Percentiles rank a stretch among this genome's conserved stretches.
These are phyloP conservation scores for Acanthurus leucopareius DNA, from an alignment of 2,797 vertebrate species.

Conservation along the genomic window DNA sequence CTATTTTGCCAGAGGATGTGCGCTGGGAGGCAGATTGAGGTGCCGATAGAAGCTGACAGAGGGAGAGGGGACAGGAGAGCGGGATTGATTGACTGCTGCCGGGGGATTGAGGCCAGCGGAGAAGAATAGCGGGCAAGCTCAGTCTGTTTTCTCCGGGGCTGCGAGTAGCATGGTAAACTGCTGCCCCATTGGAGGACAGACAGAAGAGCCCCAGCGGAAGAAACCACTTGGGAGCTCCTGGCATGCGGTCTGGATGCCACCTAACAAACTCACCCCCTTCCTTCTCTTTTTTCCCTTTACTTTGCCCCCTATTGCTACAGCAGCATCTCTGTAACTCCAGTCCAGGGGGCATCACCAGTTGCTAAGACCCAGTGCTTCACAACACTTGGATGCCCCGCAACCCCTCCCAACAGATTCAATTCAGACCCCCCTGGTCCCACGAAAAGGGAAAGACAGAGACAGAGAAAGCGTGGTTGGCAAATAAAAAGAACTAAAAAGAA, in stretches of 20 bases:
- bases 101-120: constrained; percentile 73
- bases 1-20: constrained; percentile 85
- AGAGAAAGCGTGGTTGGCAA: constrained; percentile 77
- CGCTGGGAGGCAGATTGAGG: constrained; percentile 77
- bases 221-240: constrained; percentile 75
- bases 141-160: constrained; percentile 57
- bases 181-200: constrained; percentile 70
- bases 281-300: constrained; percentile 41
- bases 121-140: constrained; percentile 76
- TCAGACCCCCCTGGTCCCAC: constrained; percentile 71
- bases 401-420: constrained; percentile 73
- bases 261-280: constrained; percentile 59
- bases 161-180: constrained; percentile 79
- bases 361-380: constrained; percentile 84
- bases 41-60: constrained; percentile 73
- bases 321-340: constrained; percentile 77
- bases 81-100: constrained; percentile 77
- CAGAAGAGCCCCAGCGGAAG: constrained; percentile 71
- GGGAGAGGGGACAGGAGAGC: constrained; percentile 65
- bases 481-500: constrained; percentile 79
- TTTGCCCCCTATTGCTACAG: constrained; percentile 63
- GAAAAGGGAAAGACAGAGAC: constrained; percentile 71
- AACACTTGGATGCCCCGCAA: constrained; percentile 77
- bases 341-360: constrained; percentile 77
- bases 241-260: constrained; percentile 73